Base-by-base conservation (phyloP, 1,140 invertebrate species). In the Aphelenchoides besseyi region DNA sequence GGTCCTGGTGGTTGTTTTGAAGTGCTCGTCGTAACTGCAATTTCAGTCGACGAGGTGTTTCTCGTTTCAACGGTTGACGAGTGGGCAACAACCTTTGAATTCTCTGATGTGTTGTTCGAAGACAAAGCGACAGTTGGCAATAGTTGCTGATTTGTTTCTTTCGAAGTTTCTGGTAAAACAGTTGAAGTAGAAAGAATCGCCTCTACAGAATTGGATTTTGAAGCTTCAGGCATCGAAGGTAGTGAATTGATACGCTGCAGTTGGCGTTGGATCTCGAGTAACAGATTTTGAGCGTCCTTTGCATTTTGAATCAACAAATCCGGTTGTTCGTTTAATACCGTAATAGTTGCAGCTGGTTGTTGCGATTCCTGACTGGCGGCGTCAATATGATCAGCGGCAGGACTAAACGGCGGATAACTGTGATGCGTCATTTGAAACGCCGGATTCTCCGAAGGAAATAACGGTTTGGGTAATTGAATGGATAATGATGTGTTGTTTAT, bases 321-420 rank as follows among this genome's bases (percentile, higher is more conserved):
- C 5, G 26, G 26, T 33, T 59, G 5, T 33, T 59, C 55, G 18
- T 59, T 59, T 12, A 59, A 33, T 8, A 59, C 55, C 5, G 55
- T 59, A 33, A 59, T 59, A 8, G 55, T 59, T 28, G 55, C 55
- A 8, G 55, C 55, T 33, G 55, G 55, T 33, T 59, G 55, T 48
- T 12, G 41, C 12, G 41, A 12, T 48, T 48, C 41, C 23, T 48
- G 12, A 23, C 41, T 48, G 12, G 12, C 41, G 12, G 55, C 55
- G 32, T 59, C 55, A 23, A 8, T 5, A 28, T 28, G 5, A 12
- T 59, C 55, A 12, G 5, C 5, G 18, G 5, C 55, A 12, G 32
- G 5, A 33, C 23, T 59, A 8, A 8, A 23, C 5, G 55, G 55
- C 55, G 55, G 55, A 33, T 59, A 59, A 23, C 55, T 59, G 55